Base-by-base conservation (phyloP, 2,888 invertebrate species). In the Drosophila mayaguana region DNA sequence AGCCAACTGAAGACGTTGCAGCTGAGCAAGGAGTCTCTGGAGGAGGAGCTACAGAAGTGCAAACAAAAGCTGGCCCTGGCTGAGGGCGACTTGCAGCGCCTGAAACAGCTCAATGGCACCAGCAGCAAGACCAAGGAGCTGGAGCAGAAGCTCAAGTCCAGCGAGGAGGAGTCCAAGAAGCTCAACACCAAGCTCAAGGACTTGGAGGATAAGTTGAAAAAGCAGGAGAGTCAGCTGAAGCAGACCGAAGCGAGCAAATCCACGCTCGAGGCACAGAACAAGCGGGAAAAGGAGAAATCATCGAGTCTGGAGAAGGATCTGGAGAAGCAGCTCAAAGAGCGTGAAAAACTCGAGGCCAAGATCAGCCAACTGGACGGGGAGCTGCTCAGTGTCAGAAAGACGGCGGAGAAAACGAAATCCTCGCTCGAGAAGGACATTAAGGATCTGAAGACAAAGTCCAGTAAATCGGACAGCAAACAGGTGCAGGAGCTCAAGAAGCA, bases 381-480 rank as follows among this genome's bases (percentile, higher is more conserved):
- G 83, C 88, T 95, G 0, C 62, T 60, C 0, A 78, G 81, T 11
- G 95, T 95, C 84, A 94, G 94, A 64, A 96, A 96, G 90, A 94
- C 95, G 82, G 83, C 95, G 34, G 96, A 96, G 61, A 94, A 96
- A 71, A 93, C 95, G 83, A 96, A 96, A 87, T 85, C 93, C n/a
- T 94, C 94, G 42, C 94, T 95, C 56, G 96, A 97, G 72, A 96
- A 95, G 89, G 96, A 97, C 93, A 94, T 98, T 63, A 95, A 96
- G 60, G 94, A 95, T 3, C 93, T 98, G 25, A 96, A 96, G 89
- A 94, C 95, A 16, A 97, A 97, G 93, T 80, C 91, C 12, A 84
- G 83, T 32, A 93, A 93, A 95, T 92, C 95, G 94, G 92, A 96
- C 94, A 90, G 95, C 94, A 93, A 95, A 95, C 89, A 95, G 95